Evolutionary conservation across 1,140 invertebrate species (phyloP), one percentile per base, ranked within the genome.

Genomic region (Hycleus phaleratus): DNA sequence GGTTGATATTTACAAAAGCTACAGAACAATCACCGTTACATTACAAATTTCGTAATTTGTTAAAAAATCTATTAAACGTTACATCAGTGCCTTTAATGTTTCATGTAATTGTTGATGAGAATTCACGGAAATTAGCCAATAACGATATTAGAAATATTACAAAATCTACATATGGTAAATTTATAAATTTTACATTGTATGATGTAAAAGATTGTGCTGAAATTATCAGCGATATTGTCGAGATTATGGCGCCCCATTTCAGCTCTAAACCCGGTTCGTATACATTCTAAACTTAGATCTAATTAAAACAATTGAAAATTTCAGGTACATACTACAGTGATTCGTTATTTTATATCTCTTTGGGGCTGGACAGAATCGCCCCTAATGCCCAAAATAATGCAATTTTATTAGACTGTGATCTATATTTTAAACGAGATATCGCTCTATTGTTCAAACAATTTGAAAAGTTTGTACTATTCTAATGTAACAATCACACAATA

Each of bases 281-380:
- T 18, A 18, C 18, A 18, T 45, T 26, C 47, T 32, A 9, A 49
- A 25, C 38, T 60, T 42, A 45, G 38, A 43, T 32, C 56, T 46
- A 60, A 26, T 45, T 59, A 38, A 45, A 43, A 24, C 26, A 24
- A 58, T 25, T 58, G 9, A 46, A 46, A 12, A 43, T 71, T 72
- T 57, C 79, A 63, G 85, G 87, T 58, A 83, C 86, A 1, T 92
- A 93, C 67, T 93, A 91, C 67, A 89, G 86, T 50, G 86, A 91
- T 74, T 82, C 86, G 1, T 71, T 93, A 1, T 93, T 93, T 70
- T 93, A 88, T 69, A 68, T 93, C 2, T 93, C 90, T 0, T 74
- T 91, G 4, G 87, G 85, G 3, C 70, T 92, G 10, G 84, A 91
- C 72, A 76, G 80, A 64, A 81, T 92, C 45, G 81, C 88, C 12